Evolutionary conservation across 2,797 vertebrate genomes (phyloP).

Genomic region (Sphenodon punctatus): DNA sequence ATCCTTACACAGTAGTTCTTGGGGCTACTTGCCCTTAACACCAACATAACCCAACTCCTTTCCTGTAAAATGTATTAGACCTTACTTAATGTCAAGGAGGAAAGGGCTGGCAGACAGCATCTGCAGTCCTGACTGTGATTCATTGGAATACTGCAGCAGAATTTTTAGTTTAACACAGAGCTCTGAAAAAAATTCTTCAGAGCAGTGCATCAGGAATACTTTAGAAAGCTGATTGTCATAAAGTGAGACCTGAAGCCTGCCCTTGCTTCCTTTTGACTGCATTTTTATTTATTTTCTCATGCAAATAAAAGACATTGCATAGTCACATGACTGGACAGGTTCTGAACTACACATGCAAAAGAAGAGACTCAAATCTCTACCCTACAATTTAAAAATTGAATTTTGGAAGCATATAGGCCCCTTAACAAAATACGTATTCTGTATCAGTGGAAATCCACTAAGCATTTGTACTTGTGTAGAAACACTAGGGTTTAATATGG

Average conservation of each 20-base stretch:
- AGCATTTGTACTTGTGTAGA: no score
- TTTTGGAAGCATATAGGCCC: no score
- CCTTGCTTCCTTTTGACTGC: background rate
- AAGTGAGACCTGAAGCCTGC: rapidly evolving
- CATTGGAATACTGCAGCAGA: background rate
- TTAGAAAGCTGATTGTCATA: background rate
- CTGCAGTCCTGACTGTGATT: rapidly evolving
- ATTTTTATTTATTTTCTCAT: background rate
- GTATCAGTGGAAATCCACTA: no score
- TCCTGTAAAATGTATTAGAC: background rate
- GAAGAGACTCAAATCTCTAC: no score
- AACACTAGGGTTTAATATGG: no score
- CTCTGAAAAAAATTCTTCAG: background rate
- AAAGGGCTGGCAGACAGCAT: background rate
- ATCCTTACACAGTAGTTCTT: no score
- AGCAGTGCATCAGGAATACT: background rate
- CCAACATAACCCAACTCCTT: no score
- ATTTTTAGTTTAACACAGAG: background rate
- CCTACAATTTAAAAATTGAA: no score
- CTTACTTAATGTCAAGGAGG: slow-evolving; percentile 6
- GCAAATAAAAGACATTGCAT: background rate
- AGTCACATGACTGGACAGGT: background rate
- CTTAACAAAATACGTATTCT: no score
- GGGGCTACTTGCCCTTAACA: no score
- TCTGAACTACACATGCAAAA: no score